These are phyloP conservation scores for Pycnonotus jocosus DNA, from an alignment of 2,113 vertebrate genomes.

Conservation along the genomic window DNA sequence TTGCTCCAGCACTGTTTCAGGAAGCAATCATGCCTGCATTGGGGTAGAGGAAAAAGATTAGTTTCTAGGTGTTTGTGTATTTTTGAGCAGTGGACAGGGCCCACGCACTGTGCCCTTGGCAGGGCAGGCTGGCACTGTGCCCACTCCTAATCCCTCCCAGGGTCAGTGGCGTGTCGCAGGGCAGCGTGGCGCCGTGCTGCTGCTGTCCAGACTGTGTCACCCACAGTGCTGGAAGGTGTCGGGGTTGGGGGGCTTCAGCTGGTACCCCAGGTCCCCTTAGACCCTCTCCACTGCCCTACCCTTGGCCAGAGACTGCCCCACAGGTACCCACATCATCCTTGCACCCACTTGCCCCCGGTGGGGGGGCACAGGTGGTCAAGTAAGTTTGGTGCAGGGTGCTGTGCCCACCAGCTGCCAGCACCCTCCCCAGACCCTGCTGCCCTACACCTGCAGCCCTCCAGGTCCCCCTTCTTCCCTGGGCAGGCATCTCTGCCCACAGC, in stretches of 20 bases:
- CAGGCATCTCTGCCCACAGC: not conserved
- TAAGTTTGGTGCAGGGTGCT: not conserved
- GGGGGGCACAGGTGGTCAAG: accelerated
- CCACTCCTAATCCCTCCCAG: not conserved
- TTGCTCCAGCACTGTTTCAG: not conserved
- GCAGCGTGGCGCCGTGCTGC: not conserved
- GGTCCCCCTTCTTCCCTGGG: not conserved
- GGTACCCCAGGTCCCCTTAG: not conserved
- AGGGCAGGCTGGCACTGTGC: not conserved
- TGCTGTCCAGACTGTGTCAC: not conserved
- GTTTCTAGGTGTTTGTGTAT: accelerated
- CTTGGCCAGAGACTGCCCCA: not conserved
- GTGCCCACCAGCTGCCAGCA: not conserved
- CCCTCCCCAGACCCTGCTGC: not conserved
- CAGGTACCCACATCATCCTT: not conserved
- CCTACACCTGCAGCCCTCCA: not conserved
- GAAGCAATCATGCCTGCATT: not conserved
- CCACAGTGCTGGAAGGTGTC: accelerated
- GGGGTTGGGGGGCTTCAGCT: not conserved
- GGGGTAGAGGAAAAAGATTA: not conserved
- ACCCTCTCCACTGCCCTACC: not conserved
- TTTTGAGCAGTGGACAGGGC: not conserved
- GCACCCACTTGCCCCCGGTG: accelerated
- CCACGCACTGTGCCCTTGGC: accelerated
- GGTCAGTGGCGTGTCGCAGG: not conserved